Evolutionary conservation across 2,888 invertebrate species (phyloP).

Genomic region (Sacculina carcini): DNA sequence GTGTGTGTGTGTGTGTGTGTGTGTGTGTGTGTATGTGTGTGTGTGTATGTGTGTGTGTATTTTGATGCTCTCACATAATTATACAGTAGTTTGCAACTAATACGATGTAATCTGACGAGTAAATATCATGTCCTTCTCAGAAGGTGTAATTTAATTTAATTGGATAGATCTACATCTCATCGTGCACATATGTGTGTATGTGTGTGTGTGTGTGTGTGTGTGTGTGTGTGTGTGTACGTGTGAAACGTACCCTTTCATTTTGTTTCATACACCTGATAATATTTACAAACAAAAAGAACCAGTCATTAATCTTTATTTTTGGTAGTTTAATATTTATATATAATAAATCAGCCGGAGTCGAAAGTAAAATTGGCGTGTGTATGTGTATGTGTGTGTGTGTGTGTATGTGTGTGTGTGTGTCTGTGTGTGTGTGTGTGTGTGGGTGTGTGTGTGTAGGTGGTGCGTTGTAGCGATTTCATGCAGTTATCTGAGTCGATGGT

Average conservation of each 20-base stretch:
- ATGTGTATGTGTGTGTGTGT: no score
- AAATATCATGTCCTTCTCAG: no score
- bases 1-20: no score
- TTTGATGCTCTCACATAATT: no score
- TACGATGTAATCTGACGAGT: no score
- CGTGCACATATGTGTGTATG: not conserved
- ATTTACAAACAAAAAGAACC: not conserved
- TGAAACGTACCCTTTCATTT: not conserved
- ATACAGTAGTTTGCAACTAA: no score
- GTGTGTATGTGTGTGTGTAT: not conserved
- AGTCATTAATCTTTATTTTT: no score
- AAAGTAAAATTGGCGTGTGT: no score
- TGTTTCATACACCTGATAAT: not conserved
- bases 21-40: not conserved
- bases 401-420: no score
- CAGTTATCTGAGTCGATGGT: slow-evolving; percentile 81
- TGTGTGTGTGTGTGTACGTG: not conserved
- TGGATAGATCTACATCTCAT: not conserved
- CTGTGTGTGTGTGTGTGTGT: not conserved
- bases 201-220: not conserved
- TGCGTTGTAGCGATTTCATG: slow-evolving; percentile 56
- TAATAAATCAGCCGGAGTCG: no score
- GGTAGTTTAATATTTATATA: no score
- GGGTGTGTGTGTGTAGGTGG: slow-evolving; percentile 30
- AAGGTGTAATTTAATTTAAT: no score